Evolutionary conservation across 2,888 invertebrate species (phyloP).

Genomic region (Endotricha flammealis): DNA sequence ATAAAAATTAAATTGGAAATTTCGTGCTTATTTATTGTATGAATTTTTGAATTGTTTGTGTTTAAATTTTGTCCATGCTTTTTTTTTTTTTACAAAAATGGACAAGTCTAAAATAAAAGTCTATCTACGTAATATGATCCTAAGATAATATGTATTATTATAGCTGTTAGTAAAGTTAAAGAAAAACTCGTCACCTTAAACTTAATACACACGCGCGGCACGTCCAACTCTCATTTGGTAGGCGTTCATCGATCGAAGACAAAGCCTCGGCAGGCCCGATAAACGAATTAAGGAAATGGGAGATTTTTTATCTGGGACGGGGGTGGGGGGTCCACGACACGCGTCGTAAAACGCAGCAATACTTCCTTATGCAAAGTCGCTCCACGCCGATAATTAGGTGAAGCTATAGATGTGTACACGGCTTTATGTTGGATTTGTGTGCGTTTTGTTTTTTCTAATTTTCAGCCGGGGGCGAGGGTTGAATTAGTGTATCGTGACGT

Average conservation of each 20-base stretch:
- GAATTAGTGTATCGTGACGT: constrained; percentile 23
- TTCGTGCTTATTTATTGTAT: no score
- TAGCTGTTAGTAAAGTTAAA: no score
- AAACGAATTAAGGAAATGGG: constrained; percentile 79
- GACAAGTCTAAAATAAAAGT: no score
- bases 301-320: constrained; percentile 76
- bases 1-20: no score
- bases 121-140: no score
- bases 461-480: constrained; percentile 20
- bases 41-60: no score
- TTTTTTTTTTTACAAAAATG: no score
- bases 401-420: constrained; percentile 53
- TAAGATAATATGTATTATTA: no score
- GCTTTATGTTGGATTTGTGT: constrained; percentile 41
- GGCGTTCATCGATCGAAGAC: constrained; percentile 76
- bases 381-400: constrained; percentile 72
- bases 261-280: constrained; percentile 74
- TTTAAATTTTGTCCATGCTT: no score
- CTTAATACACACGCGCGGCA: constrained; percentile 72
- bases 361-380: constrained; percentile 78
- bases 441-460: constrained; percentile 72
- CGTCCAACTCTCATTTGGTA: constrained; percentile 73
- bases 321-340: constrained; percentile 50
- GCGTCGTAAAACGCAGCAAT: constrained; percentile 77
- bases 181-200: constrained; percentile 48